Evolutionary conservation across 2,113 vertebrate species (phyloP).

Genomic region (Rhineura floridana): DNA sequence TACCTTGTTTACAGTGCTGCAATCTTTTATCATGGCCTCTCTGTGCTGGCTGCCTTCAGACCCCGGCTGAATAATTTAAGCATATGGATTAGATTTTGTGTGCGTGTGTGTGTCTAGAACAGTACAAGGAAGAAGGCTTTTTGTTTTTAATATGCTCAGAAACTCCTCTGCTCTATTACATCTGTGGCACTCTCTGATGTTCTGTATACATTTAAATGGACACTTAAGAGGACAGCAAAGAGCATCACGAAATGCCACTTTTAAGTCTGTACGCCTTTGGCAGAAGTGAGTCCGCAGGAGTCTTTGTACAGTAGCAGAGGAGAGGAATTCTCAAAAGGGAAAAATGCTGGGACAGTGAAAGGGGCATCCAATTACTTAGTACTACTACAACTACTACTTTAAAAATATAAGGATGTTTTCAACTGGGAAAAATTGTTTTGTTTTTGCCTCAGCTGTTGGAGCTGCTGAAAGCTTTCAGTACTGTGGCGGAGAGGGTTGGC

Average conservation of each 20-base stretch:
- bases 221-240: too few relatives aligned
- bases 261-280: neutral
- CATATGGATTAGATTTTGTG: neutral
- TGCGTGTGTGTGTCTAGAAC: neutral
- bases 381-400: neutral
- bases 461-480: neutral
- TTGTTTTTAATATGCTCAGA: neutral
- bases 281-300: neutral
- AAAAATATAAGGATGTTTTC: too few relatives aligned
- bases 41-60: neutral
- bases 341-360: neutral
- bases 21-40: conserved; percentile 1
- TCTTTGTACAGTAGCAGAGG: neutral
- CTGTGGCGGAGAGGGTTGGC: neutral
- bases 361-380: neutral
- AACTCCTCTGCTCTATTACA: neutral
- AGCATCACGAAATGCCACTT: neutral
- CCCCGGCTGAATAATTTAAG: neutral
- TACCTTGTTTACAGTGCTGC: conserved; percentile 11
- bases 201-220: neutral
- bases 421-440: neutral
- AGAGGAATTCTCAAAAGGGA: neutral
- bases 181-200: neutral
- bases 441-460: too few relatives aligned
- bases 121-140: too few relatives aligned